Percentiles rank a stretch among this genome's conserved stretches.
These are phyloP conservation scores for Eupithecia dodoneata DNA, from an alignment of 2,888 invertebrate species.

Conservation along the genomic window DNA sequence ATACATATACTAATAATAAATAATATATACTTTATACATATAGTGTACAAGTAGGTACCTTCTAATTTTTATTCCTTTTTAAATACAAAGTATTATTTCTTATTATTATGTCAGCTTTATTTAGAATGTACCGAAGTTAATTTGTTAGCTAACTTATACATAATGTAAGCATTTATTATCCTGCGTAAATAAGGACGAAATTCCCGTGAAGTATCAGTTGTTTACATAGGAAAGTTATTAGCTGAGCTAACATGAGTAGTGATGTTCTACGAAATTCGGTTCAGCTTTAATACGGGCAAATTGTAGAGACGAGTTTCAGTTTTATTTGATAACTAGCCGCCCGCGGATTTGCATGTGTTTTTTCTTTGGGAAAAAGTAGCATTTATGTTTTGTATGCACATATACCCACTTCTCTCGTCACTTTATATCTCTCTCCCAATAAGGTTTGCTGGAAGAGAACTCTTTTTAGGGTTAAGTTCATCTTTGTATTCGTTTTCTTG, in stretches of 20 bases:
- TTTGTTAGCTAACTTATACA: background rate
- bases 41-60: too few relatives aligned
- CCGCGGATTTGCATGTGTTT: background rate
- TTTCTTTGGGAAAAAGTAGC: too few relatives aligned
- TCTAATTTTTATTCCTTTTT: background rate
- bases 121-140: background rate
- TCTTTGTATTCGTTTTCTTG: too few relatives aligned
- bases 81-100: background rate
- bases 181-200: conserved; percentile 29
- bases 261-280: conserved; percentile 25
- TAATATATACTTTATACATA: too few relatives aligned
- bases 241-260: conserved; percentile 41
- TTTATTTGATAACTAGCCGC: background rate
- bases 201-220: conserved; percentile 38
- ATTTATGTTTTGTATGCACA: too few relatives aligned
- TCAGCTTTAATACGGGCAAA: background rate
- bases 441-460: too few relatives aligned
- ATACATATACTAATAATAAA: too few relatives aligned
- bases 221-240: conserved; percentile 44
- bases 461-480: too few relatives aligned
- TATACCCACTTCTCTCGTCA: too few relatives aligned
- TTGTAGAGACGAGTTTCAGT: background rate
- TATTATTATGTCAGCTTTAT: background rate
- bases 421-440: too few relatives aligned
- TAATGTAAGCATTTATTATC: conserved; percentile 3